These are phyloP conservation scores for Chloroceryle aenea DNA, from an alignment of 2,113 vertebrate genomes.

Conservation along the genomic window DNA sequence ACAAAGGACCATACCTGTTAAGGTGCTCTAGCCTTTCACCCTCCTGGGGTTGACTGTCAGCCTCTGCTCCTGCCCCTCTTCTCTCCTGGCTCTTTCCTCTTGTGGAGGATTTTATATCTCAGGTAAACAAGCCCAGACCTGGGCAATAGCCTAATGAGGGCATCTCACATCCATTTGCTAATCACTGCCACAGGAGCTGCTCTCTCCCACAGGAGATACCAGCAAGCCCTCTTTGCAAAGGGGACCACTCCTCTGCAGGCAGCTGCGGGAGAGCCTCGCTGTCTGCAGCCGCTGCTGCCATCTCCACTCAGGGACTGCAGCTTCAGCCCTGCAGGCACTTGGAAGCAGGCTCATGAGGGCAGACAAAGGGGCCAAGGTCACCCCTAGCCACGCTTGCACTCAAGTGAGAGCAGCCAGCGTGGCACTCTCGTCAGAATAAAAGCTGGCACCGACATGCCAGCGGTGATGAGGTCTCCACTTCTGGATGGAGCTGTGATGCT, in stretches of 20 bases:
- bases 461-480: neutral
- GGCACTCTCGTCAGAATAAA: neutral
- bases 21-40: neutral
- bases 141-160: fast-evolving
- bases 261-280: neutral
- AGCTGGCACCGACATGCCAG: neutral
- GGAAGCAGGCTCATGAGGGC: neutral
- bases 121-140: neutral
- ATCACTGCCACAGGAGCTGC: neutral
- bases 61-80: neutral
- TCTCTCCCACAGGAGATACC: neutral
- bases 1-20: neutral
- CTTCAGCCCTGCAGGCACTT: neutral
- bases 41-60: neutral
- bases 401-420: neutral
- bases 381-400: neutral
- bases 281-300: neutral
- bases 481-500: neutral
- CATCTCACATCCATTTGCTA: neutral
- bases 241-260: neutral
- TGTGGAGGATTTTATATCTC: neutral
- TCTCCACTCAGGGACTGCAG: neutral
- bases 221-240: neutral
- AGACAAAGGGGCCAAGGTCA: neutral
- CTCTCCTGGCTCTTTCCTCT: neutral